phyloP scores from a whole-genome alignment of 2,888 invertebrate genomes.

The Parochlus steinenii region DNA sequence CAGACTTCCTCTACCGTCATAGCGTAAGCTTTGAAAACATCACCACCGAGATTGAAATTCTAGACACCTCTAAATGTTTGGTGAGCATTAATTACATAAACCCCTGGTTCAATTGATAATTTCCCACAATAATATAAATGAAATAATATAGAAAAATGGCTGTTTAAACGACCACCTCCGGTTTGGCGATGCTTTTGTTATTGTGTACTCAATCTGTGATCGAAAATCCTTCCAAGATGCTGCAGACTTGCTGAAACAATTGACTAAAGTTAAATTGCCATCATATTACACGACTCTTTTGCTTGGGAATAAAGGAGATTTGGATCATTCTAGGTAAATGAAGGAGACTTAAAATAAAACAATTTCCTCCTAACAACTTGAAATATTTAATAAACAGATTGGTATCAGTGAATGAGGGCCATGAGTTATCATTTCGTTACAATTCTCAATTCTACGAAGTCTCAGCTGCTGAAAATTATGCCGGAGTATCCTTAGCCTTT shows the following conservation, averaged over 20 bases:
- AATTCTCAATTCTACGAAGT: conserved; percentile 76
- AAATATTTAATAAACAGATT: conserved; percentile 34
- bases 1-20: conserved; percentile 67
- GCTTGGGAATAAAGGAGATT: conserved; percentile 65
- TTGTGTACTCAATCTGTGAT: conserved; percentile 67
- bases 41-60: conserved; percentile 60
- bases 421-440: conserved; percentile 57
- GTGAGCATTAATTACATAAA: conserved; percentile 37
- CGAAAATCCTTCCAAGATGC: conserved; percentile 59
- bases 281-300: conserved; percentile 60
- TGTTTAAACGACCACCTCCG: conserved; percentile 59
- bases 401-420: conserved; percentile 64
- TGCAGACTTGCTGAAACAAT: conserved; percentile 48
- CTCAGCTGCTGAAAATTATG: conserved; percentile 66
- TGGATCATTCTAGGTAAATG: conserved; percentile 57
- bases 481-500: conserved; percentile 65
- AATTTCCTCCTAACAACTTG: neutral
- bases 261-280: conserved; percentile 54
- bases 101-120: neutral
- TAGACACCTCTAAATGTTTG: conserved; percentile 66
- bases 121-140: neutral
- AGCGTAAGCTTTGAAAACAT: conserved; percentile 61
- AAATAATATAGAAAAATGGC: conserved; percentile 39
- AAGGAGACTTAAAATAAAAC: conserved; percentile 1
- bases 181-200: conserved; percentile 70